Base-by-base conservation (phyloP, 2,113 vertebrate species). In the Paraplagusia blochii region DNA sequence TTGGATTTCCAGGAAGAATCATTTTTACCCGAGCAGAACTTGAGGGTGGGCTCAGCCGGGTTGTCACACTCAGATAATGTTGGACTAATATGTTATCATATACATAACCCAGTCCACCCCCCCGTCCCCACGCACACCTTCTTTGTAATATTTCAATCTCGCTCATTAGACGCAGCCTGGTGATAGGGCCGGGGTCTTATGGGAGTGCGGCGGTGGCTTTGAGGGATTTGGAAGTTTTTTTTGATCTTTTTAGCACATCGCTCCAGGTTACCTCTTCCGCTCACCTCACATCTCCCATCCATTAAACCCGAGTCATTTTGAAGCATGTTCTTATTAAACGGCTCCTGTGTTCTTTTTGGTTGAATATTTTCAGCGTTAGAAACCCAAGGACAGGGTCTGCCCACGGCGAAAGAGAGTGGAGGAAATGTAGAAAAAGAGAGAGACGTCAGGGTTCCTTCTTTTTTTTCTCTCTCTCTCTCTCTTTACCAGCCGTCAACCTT, bases 401-500 rank as follows among this genome's bases (percentile, higher is more conserved):
- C 81, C 68, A 83, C 62, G 73, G 85, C 80, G 40, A 80, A 58
- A 40, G 71, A 52, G 38, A 62, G 17, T 35, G 61, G 39, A 66
- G 60, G 51, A 59, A 54, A 13, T 66, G 40, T 52, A 48, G 52
- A 67, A 57, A 62, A 42, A 8, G 49, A 72, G 60, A 51, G 71
- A 66, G 40, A 67, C 29, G 49, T 65, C 63, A 18, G 78, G 71
- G 53, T 29, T 74, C 62, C 58, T 44, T 61, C 55, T 53, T 34
- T 53, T 64, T 61, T 19, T 56, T 15, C 7, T 29, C 6, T 22
- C 44, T 22, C 45, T 13, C 35, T 62, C 69, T 59, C 70, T 67
- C 63, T 79, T 81, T 76, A 74, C 74, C 85, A 82, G 73, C 81
- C 86, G 80, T 86, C 87, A 88, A 87, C 88, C 88, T 88, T 86